These are phyloP conservation scores for Lydus trimaculatus DNA, from an alignment of 2,888 invertebrate genomes.

Conservation along the genomic window DNA sequence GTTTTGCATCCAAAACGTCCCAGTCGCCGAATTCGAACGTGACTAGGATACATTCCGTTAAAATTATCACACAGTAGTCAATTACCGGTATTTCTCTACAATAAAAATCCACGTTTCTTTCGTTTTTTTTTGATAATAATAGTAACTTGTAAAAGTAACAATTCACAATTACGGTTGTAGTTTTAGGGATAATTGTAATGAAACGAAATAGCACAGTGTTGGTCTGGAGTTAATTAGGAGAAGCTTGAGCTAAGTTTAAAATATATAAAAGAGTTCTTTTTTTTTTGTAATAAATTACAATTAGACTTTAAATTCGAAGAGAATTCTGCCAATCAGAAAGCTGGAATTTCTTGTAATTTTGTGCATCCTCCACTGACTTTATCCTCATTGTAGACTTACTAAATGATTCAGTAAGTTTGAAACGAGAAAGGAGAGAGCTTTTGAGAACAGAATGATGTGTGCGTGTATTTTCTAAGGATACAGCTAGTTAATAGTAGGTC, in stretches of 20 bases:
- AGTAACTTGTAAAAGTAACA: neutral
- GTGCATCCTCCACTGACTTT: neutral
- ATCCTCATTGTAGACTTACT: neutral
- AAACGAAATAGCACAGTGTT: neutral
- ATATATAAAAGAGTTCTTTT: no score
- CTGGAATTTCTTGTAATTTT: neutral
- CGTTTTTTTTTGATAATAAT: neutral
- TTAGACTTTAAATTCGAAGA: neutral
- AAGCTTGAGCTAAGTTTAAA: neutral
- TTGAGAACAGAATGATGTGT: no score
- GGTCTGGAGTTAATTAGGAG: neutral
- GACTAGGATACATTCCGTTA: slow-evolving; percentile 26
- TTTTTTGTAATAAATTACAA: neutral
- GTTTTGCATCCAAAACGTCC: neutral
- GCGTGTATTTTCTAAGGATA: neutral
- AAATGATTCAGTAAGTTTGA: neutral
- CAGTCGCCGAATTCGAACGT: slow-evolving; percentile 18
- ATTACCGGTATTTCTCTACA: neutral
- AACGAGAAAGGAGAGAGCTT: no score
- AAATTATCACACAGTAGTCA: neutral
- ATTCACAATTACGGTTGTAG: neutral
- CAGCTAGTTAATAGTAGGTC: neutral
- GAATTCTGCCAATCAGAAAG: neutral
- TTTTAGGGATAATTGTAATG: neutral
- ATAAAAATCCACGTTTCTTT: neutral